A percentile compares a stretch with the other conserved stretches of the same genome.
phyloP scores from a whole-genome alignment of 2,113 vertebrate species.

The Herpetotheres cachinnans region DNA sequence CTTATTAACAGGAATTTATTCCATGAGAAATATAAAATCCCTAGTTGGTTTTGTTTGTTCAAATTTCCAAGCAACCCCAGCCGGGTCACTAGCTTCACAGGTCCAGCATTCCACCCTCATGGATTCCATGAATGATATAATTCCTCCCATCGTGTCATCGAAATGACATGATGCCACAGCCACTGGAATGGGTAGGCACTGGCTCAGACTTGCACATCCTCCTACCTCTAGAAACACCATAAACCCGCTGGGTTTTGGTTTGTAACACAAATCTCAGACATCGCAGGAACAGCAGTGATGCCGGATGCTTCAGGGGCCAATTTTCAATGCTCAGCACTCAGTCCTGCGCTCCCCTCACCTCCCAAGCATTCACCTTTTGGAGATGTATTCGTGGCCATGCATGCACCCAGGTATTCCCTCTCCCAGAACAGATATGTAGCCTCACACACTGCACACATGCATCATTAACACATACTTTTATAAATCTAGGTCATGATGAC shows the following conservation, averaged over 20 bases:
- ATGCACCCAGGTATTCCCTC: background rate
- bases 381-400: fast-evolving
- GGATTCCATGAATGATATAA: background rate
- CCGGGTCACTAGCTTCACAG: background rate
- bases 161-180: background rate
- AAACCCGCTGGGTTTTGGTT: background rate
- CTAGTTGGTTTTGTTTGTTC: background rate
- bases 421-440: background rate
- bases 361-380: background rate
- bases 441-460: too few species aligned
- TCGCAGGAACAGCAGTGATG: background rate
- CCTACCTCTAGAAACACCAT: background rate
- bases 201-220: background rate
- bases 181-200: background rate
- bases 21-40: background rate
- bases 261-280: background rate
- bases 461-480: too few species aligned
- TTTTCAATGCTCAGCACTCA: background rate
- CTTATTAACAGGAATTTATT: background rate
- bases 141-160: fast-evolving
- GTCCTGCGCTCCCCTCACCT: background rate
- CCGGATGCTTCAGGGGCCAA: background rate
- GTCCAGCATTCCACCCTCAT: background rate
- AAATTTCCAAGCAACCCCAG: background rate
- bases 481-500: background rate